Evolutionary conservation across 2,113 vertebrate species (phyloP).

Genomic region (Uria lomvia): DNA sequence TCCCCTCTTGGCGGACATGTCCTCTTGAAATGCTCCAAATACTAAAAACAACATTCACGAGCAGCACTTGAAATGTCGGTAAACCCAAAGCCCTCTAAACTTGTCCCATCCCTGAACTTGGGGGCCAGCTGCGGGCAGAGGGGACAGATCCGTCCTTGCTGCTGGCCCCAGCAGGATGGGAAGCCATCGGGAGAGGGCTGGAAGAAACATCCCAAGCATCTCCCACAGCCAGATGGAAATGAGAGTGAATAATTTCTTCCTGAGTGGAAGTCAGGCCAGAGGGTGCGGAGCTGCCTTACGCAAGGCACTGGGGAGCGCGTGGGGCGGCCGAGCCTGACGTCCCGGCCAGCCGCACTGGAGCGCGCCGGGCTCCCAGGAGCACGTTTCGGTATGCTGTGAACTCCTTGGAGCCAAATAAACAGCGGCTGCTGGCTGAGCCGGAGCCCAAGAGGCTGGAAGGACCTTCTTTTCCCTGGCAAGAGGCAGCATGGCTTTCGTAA

Average conservation of each 20-base stretch:
- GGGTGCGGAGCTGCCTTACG: neutral
- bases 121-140: neutral
- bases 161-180: neutral
- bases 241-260: neutral
- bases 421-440: neutral
- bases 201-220: neutral
- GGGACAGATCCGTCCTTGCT: accelerated
- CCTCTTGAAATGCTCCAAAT: neutral
- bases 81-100: neutral
- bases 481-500: neutral
- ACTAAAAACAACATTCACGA: neutral
- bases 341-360: neutral
- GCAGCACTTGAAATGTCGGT: neutral
- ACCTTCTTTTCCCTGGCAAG: neutral
- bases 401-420: neutral
- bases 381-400: neutral
- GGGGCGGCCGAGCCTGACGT: neutral
- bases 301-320: neutral
- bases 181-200: neutral
- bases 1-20: neutral
- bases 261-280: neutral
- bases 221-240: neutral
- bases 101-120: accelerated
- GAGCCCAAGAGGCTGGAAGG: neutral
- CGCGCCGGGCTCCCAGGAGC: neutral